Evolutionary conservation across 2,113 vertebrate species (phyloP).

Genomic region (Emberiza fucata): DNA sequence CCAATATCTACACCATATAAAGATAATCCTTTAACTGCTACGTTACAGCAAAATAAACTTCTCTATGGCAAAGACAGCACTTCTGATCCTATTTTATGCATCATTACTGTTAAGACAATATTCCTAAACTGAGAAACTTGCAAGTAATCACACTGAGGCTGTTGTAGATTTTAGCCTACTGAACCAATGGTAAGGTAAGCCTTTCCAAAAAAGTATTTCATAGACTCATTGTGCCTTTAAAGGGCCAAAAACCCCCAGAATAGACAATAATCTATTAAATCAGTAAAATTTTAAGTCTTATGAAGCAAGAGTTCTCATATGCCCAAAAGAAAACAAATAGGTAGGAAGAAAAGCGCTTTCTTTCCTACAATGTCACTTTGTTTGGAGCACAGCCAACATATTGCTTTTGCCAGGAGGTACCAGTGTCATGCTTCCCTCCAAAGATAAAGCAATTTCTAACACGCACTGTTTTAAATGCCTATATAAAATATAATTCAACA

Average conservation of each 20-base stretch:
- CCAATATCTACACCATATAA: background rate
- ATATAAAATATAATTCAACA: background rate
- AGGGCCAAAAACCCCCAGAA: rapidly evolving
- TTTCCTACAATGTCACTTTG: background rate
- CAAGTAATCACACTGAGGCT: background rate
- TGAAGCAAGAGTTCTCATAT: background rate
- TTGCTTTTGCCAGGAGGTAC: background rate
- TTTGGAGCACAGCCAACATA: background rate
- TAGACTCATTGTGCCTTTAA: background rate
- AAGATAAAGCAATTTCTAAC: background rate
- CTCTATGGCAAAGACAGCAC: background rate
- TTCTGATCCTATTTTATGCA: background rate
- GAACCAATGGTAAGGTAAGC: background rate
- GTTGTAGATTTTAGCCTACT: background rate
- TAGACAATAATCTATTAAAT: background rate
- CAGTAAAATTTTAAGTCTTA: background rate
- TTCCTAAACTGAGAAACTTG: background rate
- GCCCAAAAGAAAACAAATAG: background rate
- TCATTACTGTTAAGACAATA: background rate
- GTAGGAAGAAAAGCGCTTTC: background rate
- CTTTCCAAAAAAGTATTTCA: background rate
- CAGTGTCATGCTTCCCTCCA: background rate
- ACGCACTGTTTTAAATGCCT: background rate
- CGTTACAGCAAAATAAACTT: background rate
- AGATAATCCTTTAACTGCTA: background rate